These are phyloP conservation scores for Drosophila ercepeae DNA, from an alignment of 1,140 invertebrate species.

Conservation along the genomic window DNA sequence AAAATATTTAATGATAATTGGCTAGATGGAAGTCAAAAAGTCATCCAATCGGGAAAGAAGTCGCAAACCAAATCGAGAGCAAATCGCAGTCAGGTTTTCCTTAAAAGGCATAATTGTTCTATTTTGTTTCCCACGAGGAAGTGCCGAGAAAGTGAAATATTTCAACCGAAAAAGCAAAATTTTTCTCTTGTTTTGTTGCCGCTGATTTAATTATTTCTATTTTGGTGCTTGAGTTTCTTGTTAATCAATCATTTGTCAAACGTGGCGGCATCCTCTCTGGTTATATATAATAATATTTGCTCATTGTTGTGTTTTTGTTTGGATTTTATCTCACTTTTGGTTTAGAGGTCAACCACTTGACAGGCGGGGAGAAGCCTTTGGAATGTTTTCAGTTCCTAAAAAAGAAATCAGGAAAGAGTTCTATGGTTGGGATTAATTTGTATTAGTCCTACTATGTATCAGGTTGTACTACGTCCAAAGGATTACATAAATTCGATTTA, in stretches of 20 bases:
- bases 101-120: conserved; percentile 7
- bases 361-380: conserved; percentile 4
- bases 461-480: too few species aligned
- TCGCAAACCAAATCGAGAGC: neutral
- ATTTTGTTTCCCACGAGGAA: conserved; percentile 13
- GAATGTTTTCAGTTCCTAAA: too few species aligned
- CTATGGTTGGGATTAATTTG: neutral
- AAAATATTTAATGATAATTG: conserved; percentile 2
- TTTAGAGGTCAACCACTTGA: conserved; percentile 71
- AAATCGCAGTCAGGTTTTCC: conserved; percentile 3
- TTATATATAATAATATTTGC: conserved; percentile 9
- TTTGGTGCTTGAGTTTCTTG: conserved; percentile 22
- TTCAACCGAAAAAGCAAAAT: conserved; percentile 2
- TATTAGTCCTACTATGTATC: too few species aligned
- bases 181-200: conserved; percentile 11
- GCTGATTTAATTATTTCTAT: conserved; percentile 30
- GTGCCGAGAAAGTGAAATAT: conserved; percentile 28
- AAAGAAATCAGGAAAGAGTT: conserved; percentile 17
- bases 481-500: neutral
- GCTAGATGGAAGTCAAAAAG: conserved; percentile 2
- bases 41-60: neutral
- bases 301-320: conserved; percentile 42
- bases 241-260: conserved; percentile 72
- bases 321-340: conserved; percentile 56
- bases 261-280: conserved; percentile 26